Evolutionary conservation across 2,113 vertebrate genomes (phyloP).

Genomic region (Lates calcarifer): DNA sequence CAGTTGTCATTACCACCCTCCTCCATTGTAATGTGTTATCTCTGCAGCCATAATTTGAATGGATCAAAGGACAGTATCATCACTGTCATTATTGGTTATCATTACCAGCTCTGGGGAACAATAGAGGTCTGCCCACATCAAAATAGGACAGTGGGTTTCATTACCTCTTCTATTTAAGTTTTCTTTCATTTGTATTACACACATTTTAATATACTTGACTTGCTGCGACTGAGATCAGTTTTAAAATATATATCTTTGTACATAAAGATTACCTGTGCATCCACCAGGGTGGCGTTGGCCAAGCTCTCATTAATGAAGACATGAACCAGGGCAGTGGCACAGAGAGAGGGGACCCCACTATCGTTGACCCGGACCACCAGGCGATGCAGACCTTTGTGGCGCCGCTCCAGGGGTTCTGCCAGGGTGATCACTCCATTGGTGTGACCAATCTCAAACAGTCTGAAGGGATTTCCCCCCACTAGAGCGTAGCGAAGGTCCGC

Average conservation of each 20-base stretch:
- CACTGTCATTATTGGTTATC: constrained; percentile 51
- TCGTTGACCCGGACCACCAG: constrained; percentile 96
- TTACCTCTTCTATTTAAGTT: constrained; percentile 6
- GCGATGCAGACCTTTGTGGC: constrained; percentile 94
- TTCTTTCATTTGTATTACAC: constrained; percentile 1
- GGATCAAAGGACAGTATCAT: constrained; percentile 48
- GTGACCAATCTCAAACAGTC: constrained; percentile 93
- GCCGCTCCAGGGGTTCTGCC: constrained; percentile 92
- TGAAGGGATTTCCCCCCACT: constrained; percentile 94
- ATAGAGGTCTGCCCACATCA: constrained; percentile 18
- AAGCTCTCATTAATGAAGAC: constrained; percentile 97
- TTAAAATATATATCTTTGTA: background rate
- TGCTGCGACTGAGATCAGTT: background rate
- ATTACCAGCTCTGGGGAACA: constrained; percentile 46
- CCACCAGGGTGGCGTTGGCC: constrained; percentile 92
- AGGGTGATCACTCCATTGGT: constrained; percentile 94
- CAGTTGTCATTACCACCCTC: constrained; percentile 52
- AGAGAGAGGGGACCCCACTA: constrained; percentile 92
- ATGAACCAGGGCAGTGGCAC: constrained; percentile 92
- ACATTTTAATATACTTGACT: background rate
- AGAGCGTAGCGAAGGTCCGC: constrained; percentile 93
- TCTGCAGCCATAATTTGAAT: constrained; percentile 49
- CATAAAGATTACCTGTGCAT: constrained; percentile 87
- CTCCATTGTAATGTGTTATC: constrained; percentile 51
- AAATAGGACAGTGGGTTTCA: constrained; percentile 10